These are phyloP conservation scores for Hyaena hyaena DNA, from an alignment of 2,113 vertebrate genomes.

Conservation along the genomic window DNA sequence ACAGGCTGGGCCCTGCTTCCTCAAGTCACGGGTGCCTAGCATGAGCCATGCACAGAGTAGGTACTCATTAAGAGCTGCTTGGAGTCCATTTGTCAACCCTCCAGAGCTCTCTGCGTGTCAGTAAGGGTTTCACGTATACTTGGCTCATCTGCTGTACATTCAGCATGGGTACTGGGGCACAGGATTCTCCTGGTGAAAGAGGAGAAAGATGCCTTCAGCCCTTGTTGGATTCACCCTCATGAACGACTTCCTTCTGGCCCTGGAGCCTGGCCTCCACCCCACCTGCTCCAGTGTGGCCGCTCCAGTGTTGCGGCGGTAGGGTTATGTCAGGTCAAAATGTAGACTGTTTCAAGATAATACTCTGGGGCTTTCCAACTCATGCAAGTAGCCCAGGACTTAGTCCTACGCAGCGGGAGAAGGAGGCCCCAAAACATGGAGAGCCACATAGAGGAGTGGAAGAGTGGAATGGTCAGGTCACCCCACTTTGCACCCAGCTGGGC, in stretches of 20 bases:
- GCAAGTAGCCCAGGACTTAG: not conserved
- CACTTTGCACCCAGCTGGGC: rapidly evolving
- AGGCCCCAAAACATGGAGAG: too few species aligned
- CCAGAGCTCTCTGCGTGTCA: not conserved
- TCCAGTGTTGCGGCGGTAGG: too few species aligned
- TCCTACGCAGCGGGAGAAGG: not conserved
- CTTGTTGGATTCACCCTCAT: not conserved
- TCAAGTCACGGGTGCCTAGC: not conserved
- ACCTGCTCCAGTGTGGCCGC: not conserved
- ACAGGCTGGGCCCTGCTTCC: not conserved
- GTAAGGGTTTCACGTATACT: not conserved
- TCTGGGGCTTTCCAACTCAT: conserved; percentile 30
- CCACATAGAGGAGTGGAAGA: not conserved
- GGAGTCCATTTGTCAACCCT: not conserved
- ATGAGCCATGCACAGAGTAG: not conserved
- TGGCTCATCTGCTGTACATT: too few species aligned
- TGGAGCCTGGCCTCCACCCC: rapidly evolving
- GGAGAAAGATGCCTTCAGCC: not conserved
- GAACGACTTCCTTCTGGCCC: rapidly evolving
- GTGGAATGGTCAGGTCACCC: rapidly evolving
- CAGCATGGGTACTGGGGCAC: not conserved
- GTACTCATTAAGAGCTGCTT: not conserved
- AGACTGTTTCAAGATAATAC: not conserved
- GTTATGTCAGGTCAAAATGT: not conserved
- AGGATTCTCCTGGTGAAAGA: not conserved